A percentile compares a stretch with the other conserved stretches of the same genome.
Evolutionary conservation across 2,113 vertebrate genomes (phyloP).

Genomic region (Odobenus rosmarus): DNA sequence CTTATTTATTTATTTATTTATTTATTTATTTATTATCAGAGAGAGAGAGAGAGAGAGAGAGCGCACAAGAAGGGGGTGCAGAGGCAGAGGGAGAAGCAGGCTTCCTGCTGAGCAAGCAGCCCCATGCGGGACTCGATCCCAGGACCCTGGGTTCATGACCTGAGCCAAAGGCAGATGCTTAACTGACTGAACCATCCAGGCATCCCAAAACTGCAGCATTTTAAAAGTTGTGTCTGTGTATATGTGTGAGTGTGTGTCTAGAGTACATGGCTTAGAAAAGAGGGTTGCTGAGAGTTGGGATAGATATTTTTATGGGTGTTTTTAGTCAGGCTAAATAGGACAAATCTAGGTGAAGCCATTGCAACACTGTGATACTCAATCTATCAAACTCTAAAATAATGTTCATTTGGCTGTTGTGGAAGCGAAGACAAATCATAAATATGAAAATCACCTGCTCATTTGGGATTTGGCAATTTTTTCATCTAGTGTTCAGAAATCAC

Average conservation of each 20-base stretch:
- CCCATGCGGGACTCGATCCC: too few relatives aligned
- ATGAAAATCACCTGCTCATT: background rate
- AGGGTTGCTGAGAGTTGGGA: background rate
- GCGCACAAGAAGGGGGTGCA: background rate
- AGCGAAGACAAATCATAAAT: background rate
- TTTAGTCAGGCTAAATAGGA: background rate
- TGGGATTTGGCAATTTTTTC: background rate
- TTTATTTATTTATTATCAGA: background rate
- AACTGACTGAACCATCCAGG: background rate
- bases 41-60: background rate
- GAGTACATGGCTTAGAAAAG: background rate
- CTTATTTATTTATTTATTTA: too few relatives aligned
- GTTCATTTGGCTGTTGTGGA: background rate
- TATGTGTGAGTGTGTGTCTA: background rate
- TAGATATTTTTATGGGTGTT: background rate
- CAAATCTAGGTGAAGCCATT: background rate
- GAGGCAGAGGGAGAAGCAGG: background rate
- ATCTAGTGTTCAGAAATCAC: background rate
- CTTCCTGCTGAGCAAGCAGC: background rate
- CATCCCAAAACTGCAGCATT: background rate
- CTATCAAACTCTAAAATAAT: background rate
- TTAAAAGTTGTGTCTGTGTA: background rate
- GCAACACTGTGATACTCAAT: background rate
- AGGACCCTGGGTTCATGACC: background rate
- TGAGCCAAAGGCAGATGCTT: background rate